Evolutionary conservation across 2,888 invertebrate species (phyloP).

Genomic region (Synergus itoensis): DNA sequence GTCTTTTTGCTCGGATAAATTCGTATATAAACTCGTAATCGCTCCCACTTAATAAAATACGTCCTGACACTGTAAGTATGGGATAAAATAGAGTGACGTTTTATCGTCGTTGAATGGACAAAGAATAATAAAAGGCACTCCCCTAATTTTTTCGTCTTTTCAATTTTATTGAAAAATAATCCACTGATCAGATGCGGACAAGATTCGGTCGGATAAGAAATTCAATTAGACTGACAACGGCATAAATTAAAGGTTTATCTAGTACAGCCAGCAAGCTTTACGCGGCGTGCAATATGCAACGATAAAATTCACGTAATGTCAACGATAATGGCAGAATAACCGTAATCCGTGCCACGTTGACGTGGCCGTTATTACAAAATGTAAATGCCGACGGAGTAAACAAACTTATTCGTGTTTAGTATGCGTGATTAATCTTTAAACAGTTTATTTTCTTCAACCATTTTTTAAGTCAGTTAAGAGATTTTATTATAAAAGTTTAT

Average conservation of each 20-base stretch:
- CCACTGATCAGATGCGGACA: neutral
- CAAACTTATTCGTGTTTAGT: neutral
- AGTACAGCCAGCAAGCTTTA: conserved; percentile 38
- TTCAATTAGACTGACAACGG: conserved; percentile 29
- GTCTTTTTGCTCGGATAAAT: neutral
- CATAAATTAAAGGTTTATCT: conserved; percentile 36
- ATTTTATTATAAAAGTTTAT: too few relatives aligned
- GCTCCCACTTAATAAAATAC: neutral
- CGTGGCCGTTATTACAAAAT: conserved; percentile 35
- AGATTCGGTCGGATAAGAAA: conserved; percentile 28
- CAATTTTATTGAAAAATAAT: neutral
- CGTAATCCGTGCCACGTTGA: conserved; percentile 34
- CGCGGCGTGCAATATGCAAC: conserved; percentile 36
- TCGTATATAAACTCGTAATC: conserved; percentile 1
- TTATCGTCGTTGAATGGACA: neutral
- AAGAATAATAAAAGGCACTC: neutral
- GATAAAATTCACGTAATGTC: conserved; percentile 40
- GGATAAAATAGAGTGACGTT: neutral
- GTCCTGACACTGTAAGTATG: neutral
- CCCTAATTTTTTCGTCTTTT: neutral
- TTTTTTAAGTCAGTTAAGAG: neutral
- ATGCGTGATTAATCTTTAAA: neutral
- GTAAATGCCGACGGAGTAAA: conserved; percentile 17
- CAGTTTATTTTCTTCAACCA: neutral
- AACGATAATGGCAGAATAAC: conserved; percentile 39